Conservation (phyloP, 1,140 invertebrate species). For the Daktulosphaira vitifoliae region DNA sequence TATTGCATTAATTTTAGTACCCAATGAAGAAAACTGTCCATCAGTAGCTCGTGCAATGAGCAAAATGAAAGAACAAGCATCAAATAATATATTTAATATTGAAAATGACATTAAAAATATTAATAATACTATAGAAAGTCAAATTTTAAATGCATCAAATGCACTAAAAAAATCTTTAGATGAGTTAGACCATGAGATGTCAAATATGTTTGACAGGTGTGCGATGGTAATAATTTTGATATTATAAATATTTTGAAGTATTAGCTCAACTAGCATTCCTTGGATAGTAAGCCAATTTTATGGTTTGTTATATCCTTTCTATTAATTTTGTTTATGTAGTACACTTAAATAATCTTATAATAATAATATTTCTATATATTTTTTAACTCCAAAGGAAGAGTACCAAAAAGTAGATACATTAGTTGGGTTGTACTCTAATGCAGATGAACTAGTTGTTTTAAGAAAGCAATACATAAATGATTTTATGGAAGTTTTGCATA, state of each 20-base stretch:
- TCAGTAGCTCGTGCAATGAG: neutral
- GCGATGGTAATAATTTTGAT: constrained; percentile 4
- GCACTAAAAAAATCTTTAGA: neutral
- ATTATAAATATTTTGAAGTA: too few species aligned
- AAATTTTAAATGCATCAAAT: neutral
- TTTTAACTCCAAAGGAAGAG: neutral
- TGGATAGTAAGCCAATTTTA: too few species aligned
- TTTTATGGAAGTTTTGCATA: neutral
- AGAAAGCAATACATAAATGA: neutral
- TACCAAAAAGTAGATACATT: neutral
- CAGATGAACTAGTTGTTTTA: neutral
- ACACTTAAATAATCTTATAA: too few species aligned
- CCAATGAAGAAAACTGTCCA: neutral
- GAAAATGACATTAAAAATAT: constrained; percentile 2
- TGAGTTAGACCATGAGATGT: neutral
- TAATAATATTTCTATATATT: too few species aligned
- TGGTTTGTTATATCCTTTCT: too few species aligned
- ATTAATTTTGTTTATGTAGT: too few species aligned
- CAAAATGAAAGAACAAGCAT: neutral
- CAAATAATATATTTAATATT: neutral
- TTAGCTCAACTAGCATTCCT: too few species aligned
- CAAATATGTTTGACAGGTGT: neutral
- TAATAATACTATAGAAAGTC: neutral
- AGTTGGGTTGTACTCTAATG: neutral
- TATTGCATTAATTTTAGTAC: too few species aligned